Evolutionary conservation across 2,113 vertebrate genomes (phyloP), one percentile per base, ranked within the genome.

Genomic region (Vulpes vulpes): DNA sequence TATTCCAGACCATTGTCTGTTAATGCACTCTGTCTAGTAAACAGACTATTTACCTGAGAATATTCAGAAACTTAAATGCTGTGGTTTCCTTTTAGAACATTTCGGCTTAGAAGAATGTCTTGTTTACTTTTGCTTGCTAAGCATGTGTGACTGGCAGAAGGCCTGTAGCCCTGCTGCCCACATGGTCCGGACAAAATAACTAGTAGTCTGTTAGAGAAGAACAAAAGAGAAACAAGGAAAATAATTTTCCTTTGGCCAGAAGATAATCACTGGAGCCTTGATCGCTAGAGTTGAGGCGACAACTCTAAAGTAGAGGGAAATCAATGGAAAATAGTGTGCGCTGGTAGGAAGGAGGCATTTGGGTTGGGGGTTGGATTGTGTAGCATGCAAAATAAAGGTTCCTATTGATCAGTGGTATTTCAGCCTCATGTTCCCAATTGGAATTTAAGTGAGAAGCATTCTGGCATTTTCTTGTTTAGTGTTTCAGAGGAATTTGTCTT

Each of bases 51-150:
- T 76, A 65, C 49, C 78, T 96, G 84, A 73, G 59, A 78, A 67
- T 95, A 73, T 78, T 94, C 53, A 88, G 93, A 91, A 74, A 78
- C 15, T 23, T 94, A 76, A 97, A 57, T 81, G 43, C 69, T 94
- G 0, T 87, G 27, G 35, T 92, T 95, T 92, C 76, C 74, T 92
- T 90, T 95, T 88, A 74, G 89, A 95, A 83, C 69, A 91, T 87
- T 90, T 91, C 53, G 76, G 32, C 11, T 64, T 92, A 91, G 57
- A 95, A 95, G 67, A 97, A 96, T 94, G 69, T 91, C 71, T 93
- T 97, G 60, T 90, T 98, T 97, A 71, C 17, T 91, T 83, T 82
- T 96, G 73, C 95, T 98, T 94, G 92, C 86, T 64, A 59, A 96
- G 81, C 69, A 17, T 22, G 32, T 84, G 22, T 96, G 91, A 84